Evolutionary conservation across 2,888 invertebrate species (phyloP).

Genomic region (Brachypalpus laphriformis): DNA sequence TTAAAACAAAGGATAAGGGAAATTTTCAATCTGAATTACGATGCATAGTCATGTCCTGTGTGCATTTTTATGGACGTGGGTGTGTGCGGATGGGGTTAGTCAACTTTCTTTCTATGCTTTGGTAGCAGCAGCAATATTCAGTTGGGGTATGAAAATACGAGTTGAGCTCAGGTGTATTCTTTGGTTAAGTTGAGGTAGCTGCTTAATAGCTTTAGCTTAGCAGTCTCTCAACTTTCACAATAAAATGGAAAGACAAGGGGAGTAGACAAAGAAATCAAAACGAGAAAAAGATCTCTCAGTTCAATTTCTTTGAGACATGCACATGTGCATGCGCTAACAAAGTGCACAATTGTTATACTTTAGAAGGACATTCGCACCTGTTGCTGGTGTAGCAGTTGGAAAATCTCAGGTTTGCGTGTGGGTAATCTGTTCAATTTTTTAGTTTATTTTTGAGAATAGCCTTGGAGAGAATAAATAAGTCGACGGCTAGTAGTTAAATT

Average conservation of each 20-base stretch:
- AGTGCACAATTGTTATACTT: slow-evolving; percentile 38
- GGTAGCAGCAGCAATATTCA: background rate
- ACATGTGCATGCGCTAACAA: slow-evolving; percentile 56
- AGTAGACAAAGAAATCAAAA: background rate
- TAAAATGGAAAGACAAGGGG: slow-evolving; percentile 9
- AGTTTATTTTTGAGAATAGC: background rate
- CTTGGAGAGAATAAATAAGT: background rate
- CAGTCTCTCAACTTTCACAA: slow-evolving; percentile 47
- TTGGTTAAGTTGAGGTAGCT: slow-evolving; percentile 38
- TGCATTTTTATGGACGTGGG: slow-evolving; percentile 22
- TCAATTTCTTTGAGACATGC: slow-evolving; percentile 60
- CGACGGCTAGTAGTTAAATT: background rate
- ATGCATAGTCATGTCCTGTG: slow-evolving; percentile 63
- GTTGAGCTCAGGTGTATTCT: slow-evolving; percentile 48
- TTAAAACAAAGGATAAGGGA: slow-evolving; percentile 14
- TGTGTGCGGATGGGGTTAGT: slow-evolving; percentile 22
- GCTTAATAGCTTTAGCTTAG: slow-evolving; percentile 56
- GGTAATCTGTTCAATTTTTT: background rate
- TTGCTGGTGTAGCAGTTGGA: slow-evolving; percentile 13
- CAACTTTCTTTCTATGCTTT: background rate
- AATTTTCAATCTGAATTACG: slow-evolving; percentile 61
- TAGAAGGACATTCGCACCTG: slow-evolving; percentile 57
- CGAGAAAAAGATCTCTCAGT: slow-evolving; percentile 6
- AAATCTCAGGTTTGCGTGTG: slow-evolving; percentile 2
- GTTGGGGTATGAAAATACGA: slow-evolving; percentile 18